Evolutionary conservation across 2,888 invertebrate species (phyloP).

Genomic region (Drosophila monieri): DNA sequence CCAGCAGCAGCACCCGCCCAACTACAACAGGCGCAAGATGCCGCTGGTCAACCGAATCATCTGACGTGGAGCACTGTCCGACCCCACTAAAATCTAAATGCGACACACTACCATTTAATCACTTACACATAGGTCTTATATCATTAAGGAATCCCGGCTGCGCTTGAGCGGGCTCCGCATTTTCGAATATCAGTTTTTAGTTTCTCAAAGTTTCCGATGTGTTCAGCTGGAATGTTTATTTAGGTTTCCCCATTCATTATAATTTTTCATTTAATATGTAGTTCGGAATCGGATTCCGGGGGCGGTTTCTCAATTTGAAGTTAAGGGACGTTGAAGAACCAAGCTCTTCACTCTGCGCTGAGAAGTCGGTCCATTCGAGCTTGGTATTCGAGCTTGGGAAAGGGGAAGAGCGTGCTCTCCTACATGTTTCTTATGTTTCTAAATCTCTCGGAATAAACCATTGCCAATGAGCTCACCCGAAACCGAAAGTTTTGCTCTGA

Average conservation of each 20-base stretch:
- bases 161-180: slow-evolving; percentile 52
- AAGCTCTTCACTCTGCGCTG: not conserved
- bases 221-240: slow-evolving; percentile 20
- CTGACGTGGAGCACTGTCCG: slow-evolving; percentile 53
- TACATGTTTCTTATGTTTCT: not conserved
- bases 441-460: slow-evolving; percentile 1
- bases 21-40: slow-evolving; percentile 87
- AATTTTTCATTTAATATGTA: not conserved
- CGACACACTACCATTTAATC: not conserved
- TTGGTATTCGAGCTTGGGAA: no score
- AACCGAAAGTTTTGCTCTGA: slow-evolving; percentile 18
- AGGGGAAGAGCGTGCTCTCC: not conserved
- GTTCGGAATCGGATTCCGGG: not conserved
- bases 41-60: slow-evolving; percentile 86
- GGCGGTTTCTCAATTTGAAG: not conserved
- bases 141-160: slow-evolving; percentile 51
- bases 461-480: slow-evolving; percentile 4
- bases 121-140: not conserved
- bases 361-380: not conserved
- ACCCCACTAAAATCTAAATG: slow-evolving; percentile 1
- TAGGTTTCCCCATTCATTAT: slow-evolving; percentile 3
- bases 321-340: not conserved
- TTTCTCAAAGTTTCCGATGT: slow-evolving; percentile 4
- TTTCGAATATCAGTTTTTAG: slow-evolving; percentile 24
- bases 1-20: slow-evolving; percentile 50